Base-by-base conservation (phyloP, 2,888 invertebrate genomes). In the Drosophila nr. fundita region DNA sequence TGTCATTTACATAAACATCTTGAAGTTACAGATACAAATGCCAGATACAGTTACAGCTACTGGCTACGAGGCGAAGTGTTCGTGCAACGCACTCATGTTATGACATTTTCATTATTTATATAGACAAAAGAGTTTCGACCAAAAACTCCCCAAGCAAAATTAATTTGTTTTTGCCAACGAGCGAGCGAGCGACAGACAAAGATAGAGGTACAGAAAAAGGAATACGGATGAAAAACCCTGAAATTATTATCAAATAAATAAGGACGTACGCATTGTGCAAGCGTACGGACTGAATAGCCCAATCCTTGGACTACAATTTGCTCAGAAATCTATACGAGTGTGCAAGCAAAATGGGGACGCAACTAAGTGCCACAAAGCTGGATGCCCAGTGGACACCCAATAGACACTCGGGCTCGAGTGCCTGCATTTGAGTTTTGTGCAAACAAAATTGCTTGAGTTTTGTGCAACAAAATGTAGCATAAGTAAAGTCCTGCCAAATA, bases 91-190 rank as follows among this genome's bases (percentile, higher is more conserved):
- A 87, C 38, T 40, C 80, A 73, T 88, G 83, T 88, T 90, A 85
- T 86, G 89, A 85, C 89, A 86, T 88, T 88, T 85, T 88, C 89
- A 85, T 90, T 88, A 85, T 85, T 85, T 85, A 89, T 90, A 80
- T 83, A 73, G 90, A 88, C 83, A 88, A 84, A 82, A 79, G 87
- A 80, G 76, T 83, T 76, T 75, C 42, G 40, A 34, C 50, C 62
- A 40, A 49, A 36, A 53, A 50, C 24, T 29, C 48, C 30, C 69
- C 57, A 45, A 58, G 55, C 65, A 65, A 75, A 87, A 87, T 80
- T 80, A 77, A 83, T 83, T 90, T 88, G 88, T 76, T 82, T 85
- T 82, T 48, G 55, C 21, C 63, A 50, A 52, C 13, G 4, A 18
- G 15, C 4, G 30, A n/a, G n/a, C n/a, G 24, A 13, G 50, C 10